phyloP scores from a whole-genome alignment of 2,797 vertebrate species.

The Mormyrus proboscirostris region DNA sequence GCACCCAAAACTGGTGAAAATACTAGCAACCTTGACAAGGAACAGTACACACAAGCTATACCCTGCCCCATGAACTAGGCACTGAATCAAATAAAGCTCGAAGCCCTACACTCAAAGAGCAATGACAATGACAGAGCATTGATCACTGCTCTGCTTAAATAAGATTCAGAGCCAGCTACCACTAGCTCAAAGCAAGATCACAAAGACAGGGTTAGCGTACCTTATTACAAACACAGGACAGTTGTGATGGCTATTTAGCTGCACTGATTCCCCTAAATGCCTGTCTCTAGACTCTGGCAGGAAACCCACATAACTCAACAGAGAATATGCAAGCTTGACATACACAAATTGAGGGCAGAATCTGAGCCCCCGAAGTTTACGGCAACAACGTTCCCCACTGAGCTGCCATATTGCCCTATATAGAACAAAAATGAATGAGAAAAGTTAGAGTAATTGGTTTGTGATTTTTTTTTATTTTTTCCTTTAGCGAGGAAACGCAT shows the following conservation, averaged over 20 bases:
- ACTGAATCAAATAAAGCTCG: neutral
- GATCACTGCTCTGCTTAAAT: neutral
- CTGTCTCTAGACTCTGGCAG: neutral
- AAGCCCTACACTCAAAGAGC: neutral
- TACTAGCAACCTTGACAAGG: neutral
- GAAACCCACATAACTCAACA: neutral
- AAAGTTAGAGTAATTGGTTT: neutral
- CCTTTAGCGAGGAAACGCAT: neutral
- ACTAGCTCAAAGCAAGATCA: neutral
- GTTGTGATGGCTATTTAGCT: neutral
- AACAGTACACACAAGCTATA: neutral
- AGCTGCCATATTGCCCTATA: neutral
- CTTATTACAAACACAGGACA: neutral
- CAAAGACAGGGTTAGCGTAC: neutral
- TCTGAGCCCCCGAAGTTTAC: neutral
- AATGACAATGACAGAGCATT: neutral
- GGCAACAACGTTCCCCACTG: neutral
- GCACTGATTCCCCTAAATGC: neutral
- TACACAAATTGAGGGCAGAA: neutral
- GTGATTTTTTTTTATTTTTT: neutral
- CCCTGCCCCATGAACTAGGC: neutral
- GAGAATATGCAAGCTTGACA: neutral
- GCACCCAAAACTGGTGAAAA: neutral
- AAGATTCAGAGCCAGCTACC: neutral
- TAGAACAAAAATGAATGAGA: neutral